Evolutionary conservation across 2,888 invertebrate genomes (phyloP), one percentile per base, ranked within the genome.

Genomic region (Trachelus stipa): DNA sequence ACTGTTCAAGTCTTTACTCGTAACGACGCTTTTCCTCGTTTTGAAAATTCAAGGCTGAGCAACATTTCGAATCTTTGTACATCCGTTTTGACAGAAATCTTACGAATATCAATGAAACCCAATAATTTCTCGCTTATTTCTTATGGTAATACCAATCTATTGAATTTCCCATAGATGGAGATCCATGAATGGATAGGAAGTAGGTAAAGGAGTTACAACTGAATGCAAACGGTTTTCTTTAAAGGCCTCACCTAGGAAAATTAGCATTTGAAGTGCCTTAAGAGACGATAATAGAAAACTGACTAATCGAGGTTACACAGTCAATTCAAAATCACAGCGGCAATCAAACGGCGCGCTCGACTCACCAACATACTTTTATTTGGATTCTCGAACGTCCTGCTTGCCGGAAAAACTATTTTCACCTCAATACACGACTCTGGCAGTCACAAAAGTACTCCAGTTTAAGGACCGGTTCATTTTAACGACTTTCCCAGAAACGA

Each of bases 231-330:
- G 79, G 83, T 83, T 85, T 83, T 84, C 84, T 85, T 84, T 81
- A 77, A 82, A 80, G 75, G 82, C 82, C 84, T 81, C 83, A 83
- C 83, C 85, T 82, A 83, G 80, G 80, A 81, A 82, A 84, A 89
- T 88, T 88, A 87, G 88, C 87, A 88, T 89, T 88, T 88, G 86
- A 88, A 89, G 89, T 89, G 89, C 89, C 89, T 89, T 89, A 87
- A 86, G 82, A 85, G 81, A 86, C 83, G 83, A 81, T 80, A 83
- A 80, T 81, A 80, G 84, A 85, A 84, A 83, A 79, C 79, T 79
- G 83, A 83, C 80, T 81, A 83, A 87, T 86, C 82, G 84, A 79
- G 83, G 80, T 83, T 81, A 80, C 83, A 80, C 82, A 82, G 82
- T 85, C 84, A 79, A 83, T 83, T 86, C 81, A 68, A 68, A 69